Evolutionary conservation across 2,797 vertebrate species (phyloP).

Genomic region (Sitta carolinensis): DNA sequence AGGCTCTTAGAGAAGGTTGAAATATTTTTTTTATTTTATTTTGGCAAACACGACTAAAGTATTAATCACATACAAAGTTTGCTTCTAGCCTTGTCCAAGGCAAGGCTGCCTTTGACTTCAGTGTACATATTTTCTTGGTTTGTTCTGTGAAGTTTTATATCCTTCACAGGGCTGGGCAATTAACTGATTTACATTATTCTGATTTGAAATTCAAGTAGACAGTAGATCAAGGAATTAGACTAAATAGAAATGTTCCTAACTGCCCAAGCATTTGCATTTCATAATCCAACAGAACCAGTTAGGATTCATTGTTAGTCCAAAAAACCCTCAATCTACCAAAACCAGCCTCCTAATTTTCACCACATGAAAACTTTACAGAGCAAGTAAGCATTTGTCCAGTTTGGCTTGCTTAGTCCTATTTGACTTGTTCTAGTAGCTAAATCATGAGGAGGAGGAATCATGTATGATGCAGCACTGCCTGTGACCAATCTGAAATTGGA

Average conservation of each 20-base stretch:
- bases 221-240: not conserved
- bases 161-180: accelerated
- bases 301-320: not conserved
- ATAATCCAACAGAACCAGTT: not conserved
- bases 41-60: not conserved
- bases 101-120: not conserved
- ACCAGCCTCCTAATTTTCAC: not conserved
- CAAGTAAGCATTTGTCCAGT: not conserved
- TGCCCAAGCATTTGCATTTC: not conserved
- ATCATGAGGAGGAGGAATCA: not conserved
- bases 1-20: not conserved
- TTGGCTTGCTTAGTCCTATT: not conserved
- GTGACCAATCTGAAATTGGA: accelerated
- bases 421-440: not conserved
- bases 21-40: not conserved
- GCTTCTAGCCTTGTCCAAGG: not conserved
- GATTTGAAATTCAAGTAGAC: not conserved
- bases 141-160: not conserved
- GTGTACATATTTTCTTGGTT: not conserved
- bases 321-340: not conserved
- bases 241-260: not conserved
- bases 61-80: not conserved
- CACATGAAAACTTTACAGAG: not conserved
- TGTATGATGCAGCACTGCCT: not conserved
- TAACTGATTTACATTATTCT: not conserved